Conservation (phyloP, 2,113 vertebrate species). For the Eurypyga helias region DNA sequence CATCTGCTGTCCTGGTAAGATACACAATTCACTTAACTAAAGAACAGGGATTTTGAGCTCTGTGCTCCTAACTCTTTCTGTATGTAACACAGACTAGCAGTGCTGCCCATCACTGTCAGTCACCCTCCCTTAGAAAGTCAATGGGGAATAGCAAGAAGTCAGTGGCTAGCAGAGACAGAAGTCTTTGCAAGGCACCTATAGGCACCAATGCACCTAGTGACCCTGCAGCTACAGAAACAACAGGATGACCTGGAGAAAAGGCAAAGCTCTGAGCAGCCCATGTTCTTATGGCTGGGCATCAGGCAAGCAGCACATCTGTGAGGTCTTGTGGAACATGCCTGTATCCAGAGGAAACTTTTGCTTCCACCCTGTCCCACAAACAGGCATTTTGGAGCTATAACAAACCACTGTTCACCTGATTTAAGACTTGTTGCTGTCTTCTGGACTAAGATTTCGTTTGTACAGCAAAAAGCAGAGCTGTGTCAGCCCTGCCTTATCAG, state of each 20-base stretch:
- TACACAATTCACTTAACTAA: slow-evolving; percentile 50
- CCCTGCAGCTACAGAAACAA: background rate
- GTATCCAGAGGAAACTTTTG: background rate
- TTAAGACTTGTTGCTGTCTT: background rate
- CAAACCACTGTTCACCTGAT: background rate
- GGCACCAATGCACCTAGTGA: background rate
- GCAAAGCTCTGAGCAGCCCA: background rate
- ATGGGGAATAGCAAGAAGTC: background rate
- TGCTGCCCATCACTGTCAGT: background rate
- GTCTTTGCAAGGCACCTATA: background rate
- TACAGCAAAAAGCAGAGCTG: background rate
- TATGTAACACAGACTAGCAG: background rate
- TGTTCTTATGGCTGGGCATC: accelerated
- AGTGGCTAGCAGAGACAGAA: background rate
- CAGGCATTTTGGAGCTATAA: background rate
- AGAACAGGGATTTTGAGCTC: slow-evolving; percentile 43
- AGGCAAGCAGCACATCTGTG: accelerated
- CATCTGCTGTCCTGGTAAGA: slow-evolving; percentile 57
- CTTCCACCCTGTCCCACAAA: background rate
- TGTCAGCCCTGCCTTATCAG: background rate
- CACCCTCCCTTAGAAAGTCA: background rate
- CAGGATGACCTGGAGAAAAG: background rate
- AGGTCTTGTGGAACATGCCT: background rate
- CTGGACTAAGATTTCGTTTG: background rate
- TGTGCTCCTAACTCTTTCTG: background rate